Conservation (phyloP, 1,140 invertebrate species). For the Drosophila nebulosa region DNA sequence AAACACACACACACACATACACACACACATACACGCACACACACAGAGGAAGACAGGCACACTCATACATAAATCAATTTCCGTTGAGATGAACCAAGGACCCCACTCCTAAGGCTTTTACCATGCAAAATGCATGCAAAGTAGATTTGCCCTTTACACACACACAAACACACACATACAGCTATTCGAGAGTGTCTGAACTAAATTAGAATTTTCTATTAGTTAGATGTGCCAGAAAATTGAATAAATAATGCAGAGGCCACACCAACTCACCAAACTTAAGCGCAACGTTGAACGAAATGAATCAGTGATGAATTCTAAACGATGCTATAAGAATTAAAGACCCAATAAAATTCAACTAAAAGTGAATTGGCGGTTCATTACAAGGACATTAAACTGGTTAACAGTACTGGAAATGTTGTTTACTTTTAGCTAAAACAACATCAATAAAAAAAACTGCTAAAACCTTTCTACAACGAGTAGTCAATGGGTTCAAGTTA, state of each 20-base stretch:
- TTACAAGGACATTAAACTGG: too few relatives aligned
- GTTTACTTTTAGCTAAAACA: too few relatives aligned
- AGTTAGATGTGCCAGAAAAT: slow-evolving; percentile 59
- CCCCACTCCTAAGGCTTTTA: slow-evolving; percentile 7
- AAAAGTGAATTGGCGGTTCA: too few relatives aligned
- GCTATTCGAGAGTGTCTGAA: slow-evolving; percentile 9
- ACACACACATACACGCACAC: slow-evolving; percentile 35
- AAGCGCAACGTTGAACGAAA: slow-evolving; percentile 13
- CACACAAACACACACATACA: not conserved
- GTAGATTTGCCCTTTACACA: slow-evolving; percentile 26
- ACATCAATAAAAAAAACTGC: too few relatives aligned
- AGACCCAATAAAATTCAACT: not conserved
- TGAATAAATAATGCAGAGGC: slow-evolving; percentile 55
- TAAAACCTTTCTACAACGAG: too few relatives aligned
- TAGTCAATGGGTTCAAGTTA: too few relatives aligned
- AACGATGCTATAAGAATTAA: not conserved
- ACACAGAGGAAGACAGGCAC: slow-evolving; percentile 24
- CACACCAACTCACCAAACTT: not conserved
- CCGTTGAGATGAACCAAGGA: slow-evolving; percentile 31
- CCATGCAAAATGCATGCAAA: slow-evolving; percentile 57
- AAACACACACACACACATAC: slow-evolving; percentile 16
- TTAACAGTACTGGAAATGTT: too few relatives aligned
- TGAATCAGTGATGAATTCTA: not conserved
- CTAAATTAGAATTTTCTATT: slow-evolving; percentile 62
- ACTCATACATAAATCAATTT: slow-evolving; percentile 53